These are phyloP conservation scores for Mobula hypostoma DNA, from an alignment of 2,113 vertebrate genomes.

Conservation along the genomic window DNA sequence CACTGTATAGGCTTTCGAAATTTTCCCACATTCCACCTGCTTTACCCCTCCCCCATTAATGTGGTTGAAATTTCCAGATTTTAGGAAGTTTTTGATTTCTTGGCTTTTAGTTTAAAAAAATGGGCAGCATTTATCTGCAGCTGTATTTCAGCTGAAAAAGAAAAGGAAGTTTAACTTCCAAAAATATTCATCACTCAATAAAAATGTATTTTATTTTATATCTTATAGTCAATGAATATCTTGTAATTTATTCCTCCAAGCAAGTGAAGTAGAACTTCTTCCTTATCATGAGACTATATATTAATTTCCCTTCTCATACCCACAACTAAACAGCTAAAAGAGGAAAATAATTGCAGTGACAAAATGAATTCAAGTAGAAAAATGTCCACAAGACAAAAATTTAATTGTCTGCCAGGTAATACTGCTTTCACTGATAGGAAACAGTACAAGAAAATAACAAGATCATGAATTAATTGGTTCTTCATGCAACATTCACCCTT, in stretches of 20 bases:
- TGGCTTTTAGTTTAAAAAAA: not conserved
- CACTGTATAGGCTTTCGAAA: not conserved
- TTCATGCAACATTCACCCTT: not conserved
- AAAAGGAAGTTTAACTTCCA: not conserved
- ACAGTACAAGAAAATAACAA: not conserved
- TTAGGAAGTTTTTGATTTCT: not conserved
- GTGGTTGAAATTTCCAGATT: not conserved
- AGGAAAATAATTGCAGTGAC: not conserved
- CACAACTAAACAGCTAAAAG: not conserved
- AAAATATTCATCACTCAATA: not conserved
- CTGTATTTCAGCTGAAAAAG: not conserved
- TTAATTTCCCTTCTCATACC: not conserved
- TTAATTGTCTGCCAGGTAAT: not conserved
- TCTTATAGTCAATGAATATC: not conserved
- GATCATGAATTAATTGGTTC: not conserved
- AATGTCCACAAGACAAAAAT: not conserved
- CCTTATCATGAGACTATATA: not conserved
- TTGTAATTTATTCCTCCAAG: not conserved
- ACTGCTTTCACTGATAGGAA: not conserved
- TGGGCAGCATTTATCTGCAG: not conserved
- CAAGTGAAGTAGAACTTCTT: not conserved
- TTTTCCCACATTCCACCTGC: constrained; percentile 9
- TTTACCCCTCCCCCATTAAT: not conserved
- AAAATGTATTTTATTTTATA: not conserved
- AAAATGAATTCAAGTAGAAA: not conserved